Percentiles rank a stretch among this genome's conserved stretches.
These are phyloP conservation scores for Psix sp. DNA, from an alignment of 1,140 invertebrate genomes.

Conservation along the genomic window DNA sequence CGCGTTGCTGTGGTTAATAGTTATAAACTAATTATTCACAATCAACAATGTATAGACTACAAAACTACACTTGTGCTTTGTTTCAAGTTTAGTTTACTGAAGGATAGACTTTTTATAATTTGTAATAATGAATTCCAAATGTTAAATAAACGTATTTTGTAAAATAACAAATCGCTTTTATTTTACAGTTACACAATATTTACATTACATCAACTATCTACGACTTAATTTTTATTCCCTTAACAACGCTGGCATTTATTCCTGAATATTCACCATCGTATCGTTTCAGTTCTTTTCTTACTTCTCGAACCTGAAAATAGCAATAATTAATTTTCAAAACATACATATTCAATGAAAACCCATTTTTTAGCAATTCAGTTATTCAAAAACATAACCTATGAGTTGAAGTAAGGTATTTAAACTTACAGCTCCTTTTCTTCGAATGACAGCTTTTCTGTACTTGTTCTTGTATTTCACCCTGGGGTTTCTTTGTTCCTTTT, in stretches of 20 bases:
- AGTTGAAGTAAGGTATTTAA: constrained; percentile 35
- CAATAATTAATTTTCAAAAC: constrained; percentile 2
- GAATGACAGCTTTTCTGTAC: constrained; percentile 91
- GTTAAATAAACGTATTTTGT: constrained; percentile 45
- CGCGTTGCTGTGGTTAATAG: too few species aligned
- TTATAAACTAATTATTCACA: too few species aligned
- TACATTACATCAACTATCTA: not conserved
- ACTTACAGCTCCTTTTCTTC: constrained; percentile 90
- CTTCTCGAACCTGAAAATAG: constrained; percentile 84
- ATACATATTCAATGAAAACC: too few species aligned
- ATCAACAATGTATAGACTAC: too few species aligned
- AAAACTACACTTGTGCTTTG: too few species aligned
- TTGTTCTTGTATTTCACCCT: constrained; percentile 95
- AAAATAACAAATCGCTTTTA: constrained; percentile 9
- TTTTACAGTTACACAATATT: constrained; percentile 1
- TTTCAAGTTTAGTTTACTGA: too few species aligned
- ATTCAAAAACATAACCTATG: constrained; percentile 19
- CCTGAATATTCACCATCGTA: constrained; percentile 95
- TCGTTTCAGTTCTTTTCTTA: constrained; percentile 85
- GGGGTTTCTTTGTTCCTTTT: constrained; percentile 94
- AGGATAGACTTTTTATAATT: constrained; percentile 36
- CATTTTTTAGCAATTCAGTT: too few species aligned
- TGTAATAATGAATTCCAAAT: constrained; percentile 18
- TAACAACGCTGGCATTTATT: constrained; percentile 90
- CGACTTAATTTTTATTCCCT: constrained; percentile 90